Conservation (phyloP, 2,113 vertebrate species). For the Morone chrysops region DNA sequence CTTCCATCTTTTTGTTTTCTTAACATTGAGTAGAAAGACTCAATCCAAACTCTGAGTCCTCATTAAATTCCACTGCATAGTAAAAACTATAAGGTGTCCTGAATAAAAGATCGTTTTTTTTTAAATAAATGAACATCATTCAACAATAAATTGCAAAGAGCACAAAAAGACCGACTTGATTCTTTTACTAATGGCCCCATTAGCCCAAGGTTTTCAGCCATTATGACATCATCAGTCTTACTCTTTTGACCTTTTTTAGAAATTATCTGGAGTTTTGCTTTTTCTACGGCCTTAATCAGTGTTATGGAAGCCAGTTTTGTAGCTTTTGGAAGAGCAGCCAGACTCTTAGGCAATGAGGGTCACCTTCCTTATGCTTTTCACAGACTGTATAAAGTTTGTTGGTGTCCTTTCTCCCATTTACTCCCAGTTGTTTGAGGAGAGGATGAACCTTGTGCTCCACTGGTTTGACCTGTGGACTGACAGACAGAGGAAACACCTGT, state of each 20-base stretch:
- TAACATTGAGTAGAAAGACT: too few relatives aligned
- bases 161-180: background rate
- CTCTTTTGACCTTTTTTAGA: background rate
- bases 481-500: slow-evolving; percentile 87
- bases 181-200: background rate
- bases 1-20: too few relatives aligned
- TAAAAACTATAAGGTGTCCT: background rate
- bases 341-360: background rate
- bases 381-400: background rate
- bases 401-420: background rate
- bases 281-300: background rate
- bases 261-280: background rate
- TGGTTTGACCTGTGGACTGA: slow-evolving; percentile 94
- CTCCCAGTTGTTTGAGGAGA: slow-evolving; percentile 89
- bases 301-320: background rate
- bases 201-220: background rate
- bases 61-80: background rate
- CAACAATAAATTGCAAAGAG: too few relatives aligned
- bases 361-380: background rate
- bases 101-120: too few relatives aligned
- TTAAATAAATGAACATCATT: too few relatives aligned
- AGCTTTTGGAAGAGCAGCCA: slow-evolving; percentile 1
- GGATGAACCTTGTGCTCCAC: slow-evolving; percentile 86
- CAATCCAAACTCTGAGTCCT: background rate
- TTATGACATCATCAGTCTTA: background rate